Percentiles rank a stretch among this genome's conserved stretches.
Evolutionary conservation across 92 coral and sea anemone genomes (phyloP).

Genomic region (Nematostella vectensis): DNA sequence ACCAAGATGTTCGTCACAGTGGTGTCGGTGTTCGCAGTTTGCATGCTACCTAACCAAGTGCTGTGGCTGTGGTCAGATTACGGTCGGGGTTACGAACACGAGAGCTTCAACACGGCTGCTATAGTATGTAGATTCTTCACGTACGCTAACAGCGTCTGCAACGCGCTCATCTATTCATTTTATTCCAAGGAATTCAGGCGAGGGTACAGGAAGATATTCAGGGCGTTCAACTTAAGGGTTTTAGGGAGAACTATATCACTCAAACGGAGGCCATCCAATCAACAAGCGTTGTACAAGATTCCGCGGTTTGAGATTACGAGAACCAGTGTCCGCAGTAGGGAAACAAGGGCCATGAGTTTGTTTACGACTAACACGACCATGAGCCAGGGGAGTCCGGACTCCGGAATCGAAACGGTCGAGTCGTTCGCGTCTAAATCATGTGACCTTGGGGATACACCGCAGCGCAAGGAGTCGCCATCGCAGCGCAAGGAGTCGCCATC

Average conservation of each 20-base stretch:
- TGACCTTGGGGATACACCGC: neutral
- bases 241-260: neutral
- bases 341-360: neutral
- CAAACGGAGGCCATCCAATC: neutral
- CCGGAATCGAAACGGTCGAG: neutral
- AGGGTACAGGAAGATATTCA: slow-evolving; percentile 9
- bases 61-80: slow-evolving; percentile 62
- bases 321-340: neutral
- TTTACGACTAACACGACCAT: neutral
- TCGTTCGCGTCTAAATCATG: neutral
- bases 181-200: slow-evolving; percentile 41
- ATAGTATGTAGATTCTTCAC: slow-evolving; percentile 56
- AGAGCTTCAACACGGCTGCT: slow-evolving; percentile 18
- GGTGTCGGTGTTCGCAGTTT: slow-evolving; percentile 46
- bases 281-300: neutral
- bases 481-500: neutral
- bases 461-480: neutral
- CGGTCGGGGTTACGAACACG: slow-evolving; percentile 28
- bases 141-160: slow-evolving; percentile 48
- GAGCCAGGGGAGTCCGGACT: too few species aligned
- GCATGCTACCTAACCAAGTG: slow-evolving; percentile 50
- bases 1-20: slow-evolving; percentile 49
- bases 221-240: neutral
- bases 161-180: slow-evolving; percentile 37
- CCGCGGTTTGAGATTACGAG: neutral